Evolutionary conservation across 2,113 vertebrate genomes (phyloP), one percentile per base, ranked within the genome.

Genomic region (Apteryx mantelli): DNA sequence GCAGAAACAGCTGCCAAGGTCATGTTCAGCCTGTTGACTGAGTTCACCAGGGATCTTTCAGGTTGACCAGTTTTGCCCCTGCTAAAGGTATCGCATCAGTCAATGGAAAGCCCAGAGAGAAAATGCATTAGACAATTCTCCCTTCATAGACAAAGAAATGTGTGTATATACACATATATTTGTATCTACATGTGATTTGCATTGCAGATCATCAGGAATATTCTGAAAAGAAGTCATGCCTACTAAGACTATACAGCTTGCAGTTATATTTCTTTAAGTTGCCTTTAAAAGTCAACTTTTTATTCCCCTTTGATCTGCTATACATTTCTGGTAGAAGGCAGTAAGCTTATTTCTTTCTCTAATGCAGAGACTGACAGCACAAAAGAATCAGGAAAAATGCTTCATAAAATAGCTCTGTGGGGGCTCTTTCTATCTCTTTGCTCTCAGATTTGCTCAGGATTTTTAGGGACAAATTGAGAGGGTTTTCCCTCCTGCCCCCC

Each of bases 1-100:
- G 80, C 77, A 97, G 96, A 96, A 98, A 97, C 94, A 97, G 87
- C 97, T 97, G 95, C 78, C 89, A 89, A 88, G 77, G 84, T 92
- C 83, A 21, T 19, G 48, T 55, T 86, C 80, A 88, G 89, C 68
- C 73, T 91, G 93, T 93, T 93, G 95, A 91, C 26, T 85, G 96
- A 95, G 77, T 91, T 81, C 90, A 96, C 78, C 48, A 92, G 88
- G 86, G 42, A 91, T 91, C 36, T 96, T 92, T 95, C 8, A n/a
- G 81, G 91, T 66, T 87, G 79, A 92, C 36, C 56, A 53, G 74
- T 71, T 93, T 94, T 71, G 34, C 73, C 87, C 61, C 86, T 70
- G 80, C 24, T 69, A 71, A 83, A 55, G 58, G 66, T 92, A 93
- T 82, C 76, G 66, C 87, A 73, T 94, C 40, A 84, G 46, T 87